phyloP scores from a whole-genome alignment of 2,888 invertebrate species.

The Cetonia aurata region DNA sequence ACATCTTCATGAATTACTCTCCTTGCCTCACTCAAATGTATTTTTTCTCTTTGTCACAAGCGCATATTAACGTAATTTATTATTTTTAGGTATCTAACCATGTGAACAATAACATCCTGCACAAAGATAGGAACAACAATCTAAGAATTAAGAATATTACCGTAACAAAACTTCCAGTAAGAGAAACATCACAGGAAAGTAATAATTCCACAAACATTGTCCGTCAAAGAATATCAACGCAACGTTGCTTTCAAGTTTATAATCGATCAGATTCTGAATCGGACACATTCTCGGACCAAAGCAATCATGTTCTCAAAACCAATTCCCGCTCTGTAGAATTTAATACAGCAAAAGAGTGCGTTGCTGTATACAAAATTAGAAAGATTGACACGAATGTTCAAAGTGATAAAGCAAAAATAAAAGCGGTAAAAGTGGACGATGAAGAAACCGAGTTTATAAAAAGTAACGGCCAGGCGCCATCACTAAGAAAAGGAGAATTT shows the following conservation, averaged over 20 bases:
- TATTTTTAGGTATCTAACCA: background rate
- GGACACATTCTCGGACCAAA: background rate
- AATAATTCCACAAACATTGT: background rate
- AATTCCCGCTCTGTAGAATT: background rate
- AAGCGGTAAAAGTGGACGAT: background rate
- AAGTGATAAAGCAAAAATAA: background rate
- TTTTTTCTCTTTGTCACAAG: background rate
- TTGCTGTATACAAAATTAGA: background rate
- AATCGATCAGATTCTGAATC: conserved; percentile 2
- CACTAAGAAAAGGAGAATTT: conserved; percentile 32
- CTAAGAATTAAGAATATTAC: conserved; percentile 49
- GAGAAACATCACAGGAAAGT: conserved; percentile 40
- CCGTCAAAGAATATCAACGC: background rate
- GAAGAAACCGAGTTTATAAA: background rate
- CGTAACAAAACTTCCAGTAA: background rate
- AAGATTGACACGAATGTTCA: background rate
- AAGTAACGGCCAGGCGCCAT: conserved; percentile 6
- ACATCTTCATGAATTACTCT: too few species aligned
- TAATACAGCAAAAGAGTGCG: background rate
- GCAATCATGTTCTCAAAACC: background rate
- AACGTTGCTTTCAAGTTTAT: too few species aligned
- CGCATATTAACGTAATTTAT: too few species aligned
- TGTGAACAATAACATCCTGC: conserved; percentile 43
- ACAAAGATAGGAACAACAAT: conserved; percentile 61
- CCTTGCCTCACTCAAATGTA: too few species aligned